Base-by-base conservation (phyloP, 2,797 vertebrate species). In the Amphiprion clarkii region DNA sequence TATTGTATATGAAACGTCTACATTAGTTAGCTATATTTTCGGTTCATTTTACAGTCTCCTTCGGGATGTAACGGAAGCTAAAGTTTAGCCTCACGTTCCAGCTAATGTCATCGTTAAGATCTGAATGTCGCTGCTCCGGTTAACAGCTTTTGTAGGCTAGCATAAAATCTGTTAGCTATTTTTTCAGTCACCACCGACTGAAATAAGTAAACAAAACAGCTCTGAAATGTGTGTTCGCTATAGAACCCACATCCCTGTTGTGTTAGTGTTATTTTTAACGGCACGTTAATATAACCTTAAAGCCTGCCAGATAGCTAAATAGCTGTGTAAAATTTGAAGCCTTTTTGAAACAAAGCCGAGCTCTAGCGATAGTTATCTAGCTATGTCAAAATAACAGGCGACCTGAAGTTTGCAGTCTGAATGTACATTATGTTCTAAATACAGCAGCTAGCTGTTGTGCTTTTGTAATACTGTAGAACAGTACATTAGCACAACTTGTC, bases 1-100 rank as follows among this genome's bases (percentile, higher is more conserved):
- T 14, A 1, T 21, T 1, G 3, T 51, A 0, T n/a, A 4, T 51
- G 2, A 2, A 11, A 2, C 23, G 1, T 31, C 36, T 2, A 1
- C 17, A 9, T 56, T n/a, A 39, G 4, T 33, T 14, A 44, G 33
- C 33, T 42, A 1, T 14, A 25, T 4, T 6, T 46, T 60, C 19
- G 16, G 8, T 42, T 64, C 0, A 6, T 16, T 36, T 46, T n/a
- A 11, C 2, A 55, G 2, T 1, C 8, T 1, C 25, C 2, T 0
- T 12, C 42, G 1, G 2, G 14, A 21, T n/a, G 2, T 17, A 19
- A 67, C 11, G 57, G 11, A 14, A 46, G 21, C 59, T 23, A 33
- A 36, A 44, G 21, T 58, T 61, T 57, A 48, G 49, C 23, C 3
- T 23, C 40, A 46, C 19, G 19, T 53, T 62, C 23, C 3, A 16